Evolutionary conservation across 2,888 invertebrate species (phyloP).

Genomic region (Melieria crassipennis): DNA sequence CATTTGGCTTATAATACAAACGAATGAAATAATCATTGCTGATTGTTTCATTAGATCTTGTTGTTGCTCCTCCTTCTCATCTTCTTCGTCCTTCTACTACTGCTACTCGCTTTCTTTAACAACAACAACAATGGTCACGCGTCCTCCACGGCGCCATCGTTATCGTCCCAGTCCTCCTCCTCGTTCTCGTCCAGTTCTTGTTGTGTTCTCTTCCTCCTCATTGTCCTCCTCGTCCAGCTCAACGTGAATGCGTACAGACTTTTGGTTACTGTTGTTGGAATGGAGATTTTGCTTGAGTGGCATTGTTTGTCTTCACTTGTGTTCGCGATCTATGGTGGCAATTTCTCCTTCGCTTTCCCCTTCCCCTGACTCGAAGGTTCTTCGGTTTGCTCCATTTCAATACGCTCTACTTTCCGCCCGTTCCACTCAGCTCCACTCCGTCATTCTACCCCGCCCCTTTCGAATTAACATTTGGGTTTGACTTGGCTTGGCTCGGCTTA

Average conservation of each 20-base stretch:
- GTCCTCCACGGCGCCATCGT: slow-evolving; percentile 45
- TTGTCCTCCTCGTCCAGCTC: slow-evolving; percentile 59
- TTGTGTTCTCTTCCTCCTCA: slow-evolving; percentile 42
- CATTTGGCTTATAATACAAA: slow-evolving; percentile 64
- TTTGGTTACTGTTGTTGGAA: slow-evolving; percentile 42
- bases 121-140: slow-evolving; percentile 23
- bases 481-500: slow-evolving; percentile 44
- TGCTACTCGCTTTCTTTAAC: slow-evolving; percentile 40
- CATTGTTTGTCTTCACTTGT: slow-evolving; percentile 51
- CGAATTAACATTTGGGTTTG: neutral
- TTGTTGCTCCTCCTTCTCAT: slow-evolving; percentile 30
- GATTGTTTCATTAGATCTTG: slow-evolving; percentile 37
- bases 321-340: slow-evolving; percentile 59
- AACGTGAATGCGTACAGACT: slow-evolving; percentile 57
- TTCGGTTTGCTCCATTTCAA: slow-evolving; percentile 7
- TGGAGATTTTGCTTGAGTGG: slow-evolving; percentile 33
- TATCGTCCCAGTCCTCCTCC: slow-evolving; percentile 50
- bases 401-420: neutral
- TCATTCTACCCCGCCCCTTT: slow-evolving; percentile 28
- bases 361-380: slow-evolving; percentile 27
- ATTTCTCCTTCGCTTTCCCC: slow-evolving; percentile 16
- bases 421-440: neutral
- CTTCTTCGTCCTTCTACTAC: slow-evolving; percentile 48
- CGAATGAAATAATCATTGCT: slow-evolving; percentile 42
- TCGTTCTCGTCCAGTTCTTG: slow-evolving; percentile 41